Base-by-base conservation (phyloP, 1,140 invertebrate species). In the Sinella curviseta region DNA sequence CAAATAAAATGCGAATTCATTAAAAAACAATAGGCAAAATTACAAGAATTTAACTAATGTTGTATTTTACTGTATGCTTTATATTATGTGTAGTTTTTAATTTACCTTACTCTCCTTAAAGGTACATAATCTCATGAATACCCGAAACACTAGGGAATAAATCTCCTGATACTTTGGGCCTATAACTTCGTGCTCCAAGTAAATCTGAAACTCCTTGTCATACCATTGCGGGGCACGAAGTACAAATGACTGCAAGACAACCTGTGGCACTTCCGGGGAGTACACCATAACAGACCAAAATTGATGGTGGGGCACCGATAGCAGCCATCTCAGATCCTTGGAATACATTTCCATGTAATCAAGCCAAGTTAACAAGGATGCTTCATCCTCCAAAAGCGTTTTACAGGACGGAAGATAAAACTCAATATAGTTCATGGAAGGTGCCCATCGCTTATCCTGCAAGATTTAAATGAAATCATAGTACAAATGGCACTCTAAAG, bases 261-360 rank as follows among this genome's bases (percentile, higher is more conserved):
- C 81, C 33, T 88, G 86, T 20, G 79, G 31, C 1, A 89, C 80
- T 28, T 84, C 84, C 28, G 85, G 84, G 82, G 89, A 87, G 85
- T 87, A 89, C 26, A 89, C 82, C 74, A 89, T 85, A 84, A 88
- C 86, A 57, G 88, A 89, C 89, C 89, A 89, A 84, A 89, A 90
- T 82, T 83, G 83, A 78, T 86, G 77, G 80, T 89, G 86, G 28
- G 88, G 86, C 8, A 87, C 78, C 74, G 86, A 85, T 1, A 89
- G 84, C 8, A 89, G 80, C 85, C 85, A 86, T 75, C 87, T 85
- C 2, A 89, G 83, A 83, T 89, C 89, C 77, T 87, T 85, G 74
- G 84, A 84, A 48, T 88, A 86, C 74, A 88, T 87, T 34, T 84
- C 84, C 73, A 87, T 83, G 48, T 85, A 84, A 77, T 89, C 88